These are phyloP conservation scores for Volucella bombylans DNA, from an alignment of 2,888 invertebrate genomes.

Conservation along the genomic window DNA sequence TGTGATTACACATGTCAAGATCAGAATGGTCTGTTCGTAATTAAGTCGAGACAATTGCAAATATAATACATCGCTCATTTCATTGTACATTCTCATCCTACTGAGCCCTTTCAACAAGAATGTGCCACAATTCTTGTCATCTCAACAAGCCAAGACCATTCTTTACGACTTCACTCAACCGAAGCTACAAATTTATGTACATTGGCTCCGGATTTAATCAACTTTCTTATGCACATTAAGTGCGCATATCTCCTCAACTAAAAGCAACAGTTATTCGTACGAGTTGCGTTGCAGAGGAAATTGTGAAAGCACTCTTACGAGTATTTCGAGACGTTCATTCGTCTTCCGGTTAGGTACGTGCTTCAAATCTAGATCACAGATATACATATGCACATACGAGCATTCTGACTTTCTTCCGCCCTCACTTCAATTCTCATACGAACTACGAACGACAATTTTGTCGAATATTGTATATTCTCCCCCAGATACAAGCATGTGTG, in stretches of 20 bases:
- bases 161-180: constrained; percentile 6
- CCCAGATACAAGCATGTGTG: neutral
- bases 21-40: too few species aligned
- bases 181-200: constrained; percentile 20
- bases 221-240: constrained; percentile 48
- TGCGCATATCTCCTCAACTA: constrained; percentile 24
- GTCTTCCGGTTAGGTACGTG: constrained; percentile 72
- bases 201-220: constrained; percentile 33
- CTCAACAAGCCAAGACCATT: constrained; percentile 10
- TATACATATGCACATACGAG: constrained; percentile 10
- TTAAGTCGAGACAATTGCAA: neutral
- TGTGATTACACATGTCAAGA: too few species aligned
- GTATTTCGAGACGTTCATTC: constrained; percentile 49
- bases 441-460: neutral
- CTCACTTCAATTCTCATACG: neutral
- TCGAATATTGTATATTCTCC: neutral
- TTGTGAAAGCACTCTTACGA: constrained; percentile 61
- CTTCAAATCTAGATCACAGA: constrained; percentile 62
- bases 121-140: neutral
- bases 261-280: constrained; percentile 51
- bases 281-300: constrained; percentile 43
- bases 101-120: constrained; percentile 5
- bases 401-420: neutral
- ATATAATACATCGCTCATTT: constrained; percentile 5
- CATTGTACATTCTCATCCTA: constrained; percentile 16